These are phyloP conservation scores for Perccottus glenii DNA, from an alignment of 2,113 vertebrate genomes.

Conservation along the genomic window DNA sequence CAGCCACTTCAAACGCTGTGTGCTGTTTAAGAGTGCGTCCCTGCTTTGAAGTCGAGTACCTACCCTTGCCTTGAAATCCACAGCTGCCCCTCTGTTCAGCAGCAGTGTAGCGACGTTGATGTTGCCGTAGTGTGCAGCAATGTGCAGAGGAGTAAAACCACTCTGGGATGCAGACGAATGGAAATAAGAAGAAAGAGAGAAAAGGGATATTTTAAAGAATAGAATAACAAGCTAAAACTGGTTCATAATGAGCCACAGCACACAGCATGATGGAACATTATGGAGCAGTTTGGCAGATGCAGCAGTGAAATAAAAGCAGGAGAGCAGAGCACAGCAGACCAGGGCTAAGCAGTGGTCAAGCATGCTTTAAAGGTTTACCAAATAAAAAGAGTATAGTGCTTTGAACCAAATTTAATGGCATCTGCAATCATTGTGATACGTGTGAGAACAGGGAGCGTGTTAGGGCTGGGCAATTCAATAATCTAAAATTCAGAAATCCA, in stretches of 20 bases:
- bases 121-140: slow-evolving; percentile 95
- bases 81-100: slow-evolving; percentile 92
- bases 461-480: not conserved
- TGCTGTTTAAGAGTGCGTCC: slow-evolving; percentile 2
- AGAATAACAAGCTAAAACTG: slow-evolving; percentile 46
- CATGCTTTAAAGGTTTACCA: slow-evolving; percentile 20
- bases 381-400: not conserved
- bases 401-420: not conserved
- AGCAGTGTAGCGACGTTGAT: slow-evolving; percentile 96
- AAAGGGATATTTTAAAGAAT: slow-evolving; percentile 25
- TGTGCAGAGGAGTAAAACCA: slow-evolving; percentile 95
- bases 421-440: not conserved
- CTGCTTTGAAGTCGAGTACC: slow-evolving; percentile 14
- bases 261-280: slow-evolving; percentile 46
- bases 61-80: slow-evolving; percentile 97
- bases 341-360: slow-evolving; percentile 24
- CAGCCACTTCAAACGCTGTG: slow-evolving; percentile 12
- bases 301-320: slow-evolving; percentile 17
- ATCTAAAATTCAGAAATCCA: too few relatives aligned
- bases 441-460: not conserved
- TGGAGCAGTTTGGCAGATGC: slow-evolving; percentile 5
- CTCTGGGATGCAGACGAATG: slow-evolving; percentile 79
- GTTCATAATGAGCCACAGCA: slow-evolving; percentile 5
- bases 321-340: slow-evolving; percentile 15
- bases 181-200: slow-evolving; percentile 24